Percentiles rank a stretch among this genome's conserved stretches.
phyloP scores from a whole-genome alignment of 2,888 invertebrate genomes.

The Ashinkailepas kermadecensis region DNA sequence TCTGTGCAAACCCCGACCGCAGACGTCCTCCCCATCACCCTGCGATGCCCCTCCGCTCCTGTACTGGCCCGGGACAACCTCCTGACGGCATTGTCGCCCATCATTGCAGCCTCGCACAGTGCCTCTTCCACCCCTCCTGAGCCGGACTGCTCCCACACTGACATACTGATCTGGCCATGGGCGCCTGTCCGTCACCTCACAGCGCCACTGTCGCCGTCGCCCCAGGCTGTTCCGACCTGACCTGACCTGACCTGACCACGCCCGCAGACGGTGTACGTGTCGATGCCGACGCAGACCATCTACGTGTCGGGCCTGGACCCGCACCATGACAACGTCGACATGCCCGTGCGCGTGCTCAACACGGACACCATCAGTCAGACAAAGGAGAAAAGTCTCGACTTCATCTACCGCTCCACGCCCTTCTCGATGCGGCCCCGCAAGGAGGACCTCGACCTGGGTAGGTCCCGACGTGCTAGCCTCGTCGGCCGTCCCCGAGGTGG shows the following conservation, averaged over 20 bases:
- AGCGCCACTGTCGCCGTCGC: too few relatives aligned
- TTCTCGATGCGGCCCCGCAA: slow-evolving; percentile 91
- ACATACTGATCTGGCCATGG: too few relatives aligned
- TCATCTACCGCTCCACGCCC: slow-evolving; percentile 92
- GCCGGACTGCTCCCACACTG: too few relatives aligned
- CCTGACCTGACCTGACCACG: neutral
- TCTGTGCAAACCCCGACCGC: too few relatives aligned
- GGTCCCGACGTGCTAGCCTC: slow-evolving; percentile 25
- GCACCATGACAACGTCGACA: slow-evolving; percentile 69
- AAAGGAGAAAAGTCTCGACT: slow-evolving; percentile 89
- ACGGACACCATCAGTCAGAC: slow-evolving; percentile 99
- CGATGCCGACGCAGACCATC: slow-evolving; percentile 86
- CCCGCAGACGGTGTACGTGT: slow-evolving; percentile 71
- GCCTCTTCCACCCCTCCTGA: too few relatives aligned
- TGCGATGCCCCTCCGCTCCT: too few relatives aligned
- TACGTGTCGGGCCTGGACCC: slow-evolving; percentile 78
- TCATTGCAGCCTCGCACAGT: too few relatives aligned
- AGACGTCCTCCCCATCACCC: too few relatives aligned
- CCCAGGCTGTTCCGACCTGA: neutral
- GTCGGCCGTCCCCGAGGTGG: too few relatives aligned
- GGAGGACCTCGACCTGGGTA: slow-evolving; percentile 91
- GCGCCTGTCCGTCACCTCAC: too few relatives aligned
- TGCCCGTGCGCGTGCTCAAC: slow-evolving; percentile 92
- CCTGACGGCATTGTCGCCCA: too few relatives aligned
- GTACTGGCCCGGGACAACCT: too few relatives aligned